Evolutionary conservation across 2,113 vertebrate species (phyloP).

Genomic region (Brachyhypopomus occidentalis): DNA sequence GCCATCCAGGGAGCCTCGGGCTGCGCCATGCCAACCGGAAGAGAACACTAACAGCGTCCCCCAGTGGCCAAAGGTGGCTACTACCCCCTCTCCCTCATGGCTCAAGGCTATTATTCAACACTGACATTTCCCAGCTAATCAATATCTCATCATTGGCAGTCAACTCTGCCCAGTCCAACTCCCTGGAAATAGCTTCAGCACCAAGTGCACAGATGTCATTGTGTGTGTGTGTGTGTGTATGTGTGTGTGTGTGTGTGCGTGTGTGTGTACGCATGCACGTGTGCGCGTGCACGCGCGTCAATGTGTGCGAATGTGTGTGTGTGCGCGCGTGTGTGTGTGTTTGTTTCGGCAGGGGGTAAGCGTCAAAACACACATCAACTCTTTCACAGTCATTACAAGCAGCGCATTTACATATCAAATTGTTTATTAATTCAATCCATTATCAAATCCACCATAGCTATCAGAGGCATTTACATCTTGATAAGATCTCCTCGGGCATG

Average conservation of each 20-base stretch:
- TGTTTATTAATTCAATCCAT: slow-evolving; percentile 56
- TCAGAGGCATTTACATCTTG: slow-evolving; percentile 57
- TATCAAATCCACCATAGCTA: slow-evolving; percentile 56
- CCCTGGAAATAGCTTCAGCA: slow-evolving; percentile 59
- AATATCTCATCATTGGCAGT: slow-evolving; percentile 66
- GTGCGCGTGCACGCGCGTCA: background rate
- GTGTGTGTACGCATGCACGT: background rate
- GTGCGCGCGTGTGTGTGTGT: slow-evolving; percentile 20
- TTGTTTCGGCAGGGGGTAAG: background rate
- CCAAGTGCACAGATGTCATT: slow-evolving; percentile 56
- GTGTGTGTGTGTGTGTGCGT: slow-evolving; percentile 30
- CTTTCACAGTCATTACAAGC: slow-evolving; percentile 38
- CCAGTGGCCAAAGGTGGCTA: slow-evolving; percentile 49
- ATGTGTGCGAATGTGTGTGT: slow-evolving; percentile 10
- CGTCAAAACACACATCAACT: slow-evolving; percentile 20
- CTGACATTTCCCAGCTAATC: slow-evolving; percentile 65
- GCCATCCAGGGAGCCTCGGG: too few species aligned
- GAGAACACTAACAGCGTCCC: slow-evolving; percentile 53
- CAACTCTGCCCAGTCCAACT: slow-evolving; percentile 54
- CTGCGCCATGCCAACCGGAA: background rate
- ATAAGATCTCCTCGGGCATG: slow-evolving; percentile 54
- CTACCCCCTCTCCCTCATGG: slow-evolving; percentile 40
- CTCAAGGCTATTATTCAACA: slow-evolving; percentile 63
- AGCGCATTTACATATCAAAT: slow-evolving; percentile 52
- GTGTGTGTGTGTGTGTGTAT: slow-evolving; percentile 22